phyloP scores from a whole-genome alignment of 2,888 invertebrate species.

The Erebia aethiops region DNA sequence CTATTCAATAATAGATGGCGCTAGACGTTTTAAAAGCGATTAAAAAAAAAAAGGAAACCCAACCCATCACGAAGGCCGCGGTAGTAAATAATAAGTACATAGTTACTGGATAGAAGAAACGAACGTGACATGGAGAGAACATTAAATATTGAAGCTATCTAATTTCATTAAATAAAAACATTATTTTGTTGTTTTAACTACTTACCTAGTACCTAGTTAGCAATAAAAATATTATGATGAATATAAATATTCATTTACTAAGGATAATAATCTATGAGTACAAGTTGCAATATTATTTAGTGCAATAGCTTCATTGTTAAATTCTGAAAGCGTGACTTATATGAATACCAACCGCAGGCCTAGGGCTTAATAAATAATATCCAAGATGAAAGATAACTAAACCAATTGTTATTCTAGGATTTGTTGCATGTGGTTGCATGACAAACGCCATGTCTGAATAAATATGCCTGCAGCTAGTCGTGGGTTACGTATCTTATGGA shows the following conservation, averaged over 20 bases:
- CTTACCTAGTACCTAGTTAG: too few relatives aligned
- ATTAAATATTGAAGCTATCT: too few relatives aligned
- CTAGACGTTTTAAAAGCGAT: neutral
- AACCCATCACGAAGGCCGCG: too few relatives aligned
- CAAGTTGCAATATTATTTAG: conserved; percentile 21
- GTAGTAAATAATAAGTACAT: too few relatives aligned
- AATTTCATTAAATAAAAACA: too few relatives aligned
- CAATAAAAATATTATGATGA: too few relatives aligned
- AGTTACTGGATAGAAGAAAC: too few relatives aligned
- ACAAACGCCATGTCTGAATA: conserved; percentile 16
- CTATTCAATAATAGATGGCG: conserved; percentile 11
- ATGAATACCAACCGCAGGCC: conserved; percentile 43
- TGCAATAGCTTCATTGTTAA: conserved; percentile 29
- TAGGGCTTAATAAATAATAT: conserved; percentile 31
- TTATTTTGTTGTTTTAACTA: too few relatives aligned
- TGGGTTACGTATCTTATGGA: neutral
- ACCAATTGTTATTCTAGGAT: conserved; percentile 37
- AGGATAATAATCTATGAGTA: too few relatives aligned
- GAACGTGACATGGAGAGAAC: too few relatives aligned
- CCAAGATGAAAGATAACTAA: conserved; percentile 37
- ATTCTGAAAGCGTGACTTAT: conserved; percentile 40
- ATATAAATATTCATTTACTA: too few relatives aligned
- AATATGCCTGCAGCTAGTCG: conserved; percentile 9
- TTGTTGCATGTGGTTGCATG: conserved; percentile 14
- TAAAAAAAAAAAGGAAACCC: neutral